phyloP scores from a whole-genome alignment of 2,113 vertebrate species.

The Oenanthe melanoleuca region DNA sequence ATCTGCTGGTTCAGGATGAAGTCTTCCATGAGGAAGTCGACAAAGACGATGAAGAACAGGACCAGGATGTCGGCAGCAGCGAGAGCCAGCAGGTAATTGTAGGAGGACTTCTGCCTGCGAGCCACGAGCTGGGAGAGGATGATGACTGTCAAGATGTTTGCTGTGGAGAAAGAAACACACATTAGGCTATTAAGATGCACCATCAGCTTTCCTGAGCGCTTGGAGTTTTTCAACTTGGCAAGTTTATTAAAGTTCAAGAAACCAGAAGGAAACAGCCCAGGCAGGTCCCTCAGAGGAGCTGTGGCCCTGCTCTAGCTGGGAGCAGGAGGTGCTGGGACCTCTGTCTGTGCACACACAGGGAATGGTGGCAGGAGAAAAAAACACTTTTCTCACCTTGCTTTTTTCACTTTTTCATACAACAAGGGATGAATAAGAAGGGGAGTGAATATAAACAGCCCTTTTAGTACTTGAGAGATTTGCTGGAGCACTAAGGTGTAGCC shows the following conservation, averaged over 20 bases:
- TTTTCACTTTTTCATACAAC: background rate
- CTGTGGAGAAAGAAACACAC: slow-evolving; percentile 73
- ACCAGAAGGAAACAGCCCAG: background rate
- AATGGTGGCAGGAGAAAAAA: background rate
- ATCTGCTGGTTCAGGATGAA: slow-evolving; percentile 87
- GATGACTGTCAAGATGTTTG: slow-evolving; percentile 95
- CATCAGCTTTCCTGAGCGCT: background rate
- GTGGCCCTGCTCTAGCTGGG: background rate
- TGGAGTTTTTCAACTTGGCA: too few species aligned
- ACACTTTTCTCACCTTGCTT: background rate
- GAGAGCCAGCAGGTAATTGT: slow-evolving; percentile 96
- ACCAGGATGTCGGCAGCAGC: slow-evolving; percentile 94
- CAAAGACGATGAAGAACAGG: slow-evolving; percentile 94
- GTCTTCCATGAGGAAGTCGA: slow-evolving; percentile 95
- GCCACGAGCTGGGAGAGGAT: slow-evolving; percentile 95
- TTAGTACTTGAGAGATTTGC: background rate
- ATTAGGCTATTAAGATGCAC: background rate
- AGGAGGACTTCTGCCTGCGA: slow-evolving; percentile 96
- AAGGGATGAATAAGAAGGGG: background rate
- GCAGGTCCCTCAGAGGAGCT: background rate
- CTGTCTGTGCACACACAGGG: background rate
- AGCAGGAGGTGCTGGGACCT: background rate
- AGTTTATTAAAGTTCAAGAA: background rate
- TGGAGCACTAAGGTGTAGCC: background rate
- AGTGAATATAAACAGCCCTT: background rate